phyloP scores from a whole-genome alignment of 2,888 invertebrate species.

The Serripes groenlandicus region DNA sequence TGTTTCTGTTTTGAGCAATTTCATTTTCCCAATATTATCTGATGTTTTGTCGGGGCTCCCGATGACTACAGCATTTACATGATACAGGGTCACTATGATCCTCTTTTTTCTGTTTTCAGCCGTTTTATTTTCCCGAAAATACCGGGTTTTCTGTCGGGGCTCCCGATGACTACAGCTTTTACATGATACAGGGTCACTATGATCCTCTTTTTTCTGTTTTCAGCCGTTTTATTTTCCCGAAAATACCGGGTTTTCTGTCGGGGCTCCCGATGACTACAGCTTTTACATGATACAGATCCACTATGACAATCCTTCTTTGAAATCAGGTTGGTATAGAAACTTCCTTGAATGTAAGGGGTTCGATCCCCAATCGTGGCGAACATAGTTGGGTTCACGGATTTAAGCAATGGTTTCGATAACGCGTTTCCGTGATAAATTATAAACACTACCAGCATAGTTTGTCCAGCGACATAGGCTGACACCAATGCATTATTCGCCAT shows the following conservation, averaged over 20 bases:
- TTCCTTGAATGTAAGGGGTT: too few relatives aligned
- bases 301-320: slow-evolving; percentile 92
- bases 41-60: neutral
- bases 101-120: slow-evolving; percentile 69
- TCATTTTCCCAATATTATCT: neutral
- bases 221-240: slow-evolving; percentile 77
- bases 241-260: slow-evolving; percentile 93
- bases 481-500: too few relatives aligned
- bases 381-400: too few relatives aligned
- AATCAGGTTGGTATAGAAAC: slow-evolving; percentile 12
- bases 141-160: slow-evolving; percentile 94
- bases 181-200: slow-evolving; percentile 96
- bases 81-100: neutral
- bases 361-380: too few relatives aligned
- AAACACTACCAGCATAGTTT: too few relatives aligned
- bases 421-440: too few relatives aligned
- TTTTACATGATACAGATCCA: slow-evolving; percentile 97
- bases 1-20: neutral
- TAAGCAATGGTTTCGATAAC: too few relatives aligned
- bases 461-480: too few relatives aligned
- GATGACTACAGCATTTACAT: neutral
- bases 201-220: too few relatives aligned
- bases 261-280: slow-evolving; percentile 90
- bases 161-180: slow-evolving; percentile 90
- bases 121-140: slow-evolving; percentile 74